phyloP scores from a whole-genome alignment of 2,113 vertebrate species.

The Cheilinus undulatus region DNA sequence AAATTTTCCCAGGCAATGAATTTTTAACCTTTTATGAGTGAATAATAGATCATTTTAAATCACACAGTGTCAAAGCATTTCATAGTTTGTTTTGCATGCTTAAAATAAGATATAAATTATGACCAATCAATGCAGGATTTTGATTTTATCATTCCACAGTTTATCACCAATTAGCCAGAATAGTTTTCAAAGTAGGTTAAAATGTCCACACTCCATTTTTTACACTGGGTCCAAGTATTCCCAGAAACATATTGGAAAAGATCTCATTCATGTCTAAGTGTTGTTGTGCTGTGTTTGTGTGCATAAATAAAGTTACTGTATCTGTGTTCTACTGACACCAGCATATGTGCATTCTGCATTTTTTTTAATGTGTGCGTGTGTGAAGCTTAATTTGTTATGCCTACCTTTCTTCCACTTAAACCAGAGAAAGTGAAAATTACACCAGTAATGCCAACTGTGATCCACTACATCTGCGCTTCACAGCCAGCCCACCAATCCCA shows the following conservation, averaged over 20 bases:
- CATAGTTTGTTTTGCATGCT: too few relatives aligned
- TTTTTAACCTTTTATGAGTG: too few relatives aligned
- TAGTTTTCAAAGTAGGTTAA: too few relatives aligned
- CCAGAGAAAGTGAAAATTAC: constrained; percentile 79
- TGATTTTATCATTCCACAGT: too few relatives aligned
- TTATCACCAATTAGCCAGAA: too few relatives aligned
- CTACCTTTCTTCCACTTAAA: constrained; percentile 81
- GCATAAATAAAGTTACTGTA: constrained; percentile 10
- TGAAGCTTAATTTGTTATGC: constrained; percentile 20
- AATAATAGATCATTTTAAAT: too few relatives aligned
- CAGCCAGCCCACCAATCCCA: constrained; percentile 83
- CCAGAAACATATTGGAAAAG: background rate
- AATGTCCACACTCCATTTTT: background rate
- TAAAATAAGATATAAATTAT: too few relatives aligned
- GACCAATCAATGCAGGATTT: too few relatives aligned
- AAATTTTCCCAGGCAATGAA: too few relatives aligned
- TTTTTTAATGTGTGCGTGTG: background rate
- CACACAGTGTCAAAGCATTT: too few relatives aligned
- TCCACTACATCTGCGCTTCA: constrained; percentile 90
- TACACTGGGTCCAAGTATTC: background rate
- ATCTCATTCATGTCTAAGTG: background rate
- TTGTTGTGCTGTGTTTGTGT: background rate
- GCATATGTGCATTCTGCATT: constrained; percentile 11
- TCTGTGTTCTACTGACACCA: constrained; percentile 9
- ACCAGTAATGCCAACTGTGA: constrained; percentile 88